Evolutionary conservation across 2,888 invertebrate genomes (phyloP), one percentile per base, ranked within the genome.

Genomic region (Diadromus collaris): DNA sequence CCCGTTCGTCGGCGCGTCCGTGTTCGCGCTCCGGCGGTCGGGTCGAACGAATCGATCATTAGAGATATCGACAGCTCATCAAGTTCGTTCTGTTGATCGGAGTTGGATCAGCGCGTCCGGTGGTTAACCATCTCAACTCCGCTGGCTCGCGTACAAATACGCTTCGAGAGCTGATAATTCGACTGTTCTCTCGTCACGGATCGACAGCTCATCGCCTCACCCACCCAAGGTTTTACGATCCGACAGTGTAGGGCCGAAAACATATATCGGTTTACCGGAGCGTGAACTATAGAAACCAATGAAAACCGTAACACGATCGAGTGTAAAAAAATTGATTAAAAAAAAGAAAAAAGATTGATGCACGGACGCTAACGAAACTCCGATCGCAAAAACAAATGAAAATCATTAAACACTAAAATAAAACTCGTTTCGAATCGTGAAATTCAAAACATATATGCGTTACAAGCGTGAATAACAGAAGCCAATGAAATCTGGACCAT

Each of bases 61-160:
- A 79, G 76, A 73, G 72, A 76, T 79, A 79, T 79, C 79, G 76
- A 79, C 79, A 79, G 72, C 72, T 76, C 79, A 76, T 79, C 76
- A 79, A 60, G 75, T 68, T 75, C 63, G 68, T 51, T 64, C 51
- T 72, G 75, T 58, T 63, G 34, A 54, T 13, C 41, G 19, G 44
- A 54, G 46, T 60, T 71, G 48, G 67, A 61, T 63, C 68, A 63
- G 67, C 29, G 67, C 65, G 56, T 56, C 21, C 54, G 48, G 69
- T 51, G 79, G 79, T 79, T 69, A 76, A 76, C 79, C 76, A 60
- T 72, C 76, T 51, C 79, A 58, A 73, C 64, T 71, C 10, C 60
- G 60, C 54, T 56, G 29, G 48, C 44, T 68, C 46, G 46, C 60
- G 67, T 72, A 61, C 68, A 65, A 65, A 63, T 61, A 74, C 69